A percentile compares a stretch with the other conserved stretches of the same genome.
phyloP scores from a whole-genome alignment of 2,113 vertebrate species.

The Acrocephalus arundinaceus region DNA sequence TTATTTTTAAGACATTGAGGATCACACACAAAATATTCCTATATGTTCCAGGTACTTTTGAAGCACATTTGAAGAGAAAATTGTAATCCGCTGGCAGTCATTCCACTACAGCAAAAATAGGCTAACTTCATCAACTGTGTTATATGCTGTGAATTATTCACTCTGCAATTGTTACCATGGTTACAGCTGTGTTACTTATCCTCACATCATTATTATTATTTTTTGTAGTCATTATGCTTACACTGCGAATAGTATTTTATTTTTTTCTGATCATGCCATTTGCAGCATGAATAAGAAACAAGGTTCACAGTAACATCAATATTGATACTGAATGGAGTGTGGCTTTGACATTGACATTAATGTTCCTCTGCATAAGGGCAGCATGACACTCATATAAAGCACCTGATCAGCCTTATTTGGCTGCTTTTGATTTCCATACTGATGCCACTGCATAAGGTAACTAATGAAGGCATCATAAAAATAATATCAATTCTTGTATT shows the following conservation, averaged over 20 bases:
- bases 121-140: slow-evolving; percentile 5
- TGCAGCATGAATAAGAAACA: neutral
- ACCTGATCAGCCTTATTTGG: slow-evolving; percentile 4
- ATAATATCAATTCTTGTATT: neutral
- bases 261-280: slow-evolving; percentile 36
- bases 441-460: neutral
- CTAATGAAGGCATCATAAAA: slow-evolving; percentile 20
- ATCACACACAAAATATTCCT: neutral
- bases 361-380: slow-evolving; percentile 17
- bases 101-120: slow-evolving; percentile 31
- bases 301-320: slow-evolving; percentile 13
- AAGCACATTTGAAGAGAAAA: slow-evolving; percentile 1
- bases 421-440: slow-evolving; percentile 35
- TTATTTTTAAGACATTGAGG: neutral
- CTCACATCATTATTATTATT: slow-evolving; percentile 41
- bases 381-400: slow-evolving; percentile 26
- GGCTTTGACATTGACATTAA: slow-evolving; percentile 28
- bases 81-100: neutral
- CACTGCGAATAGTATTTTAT: slow-evolving; percentile 33
- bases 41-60: neutral
- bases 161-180: slow-evolving; percentile 39
- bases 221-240: slow-evolving; percentile 34
- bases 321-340: neutral
- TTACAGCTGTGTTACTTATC: slow-evolving; percentile 37
- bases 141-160: slow-evolving; percentile 54